These are phyloP conservation scores for Patiria pectinifera DNA, from an alignment of 53 echinoderm and acorn worm species.

Conservation along the genomic window DNA sequence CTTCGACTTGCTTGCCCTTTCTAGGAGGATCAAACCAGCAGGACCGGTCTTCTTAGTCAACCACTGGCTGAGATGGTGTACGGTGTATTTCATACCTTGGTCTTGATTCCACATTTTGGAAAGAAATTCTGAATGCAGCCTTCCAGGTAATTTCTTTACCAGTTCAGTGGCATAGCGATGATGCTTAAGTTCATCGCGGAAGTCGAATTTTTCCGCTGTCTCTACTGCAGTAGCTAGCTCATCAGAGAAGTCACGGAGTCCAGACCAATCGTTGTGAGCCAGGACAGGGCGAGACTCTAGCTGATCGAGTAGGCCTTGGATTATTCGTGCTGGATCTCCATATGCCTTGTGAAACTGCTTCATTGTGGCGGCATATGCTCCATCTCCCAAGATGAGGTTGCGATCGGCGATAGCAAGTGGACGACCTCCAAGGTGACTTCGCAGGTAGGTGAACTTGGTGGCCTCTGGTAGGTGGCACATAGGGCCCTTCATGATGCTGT, in stretches of 20 bases:
- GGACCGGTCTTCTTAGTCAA: not conserved
- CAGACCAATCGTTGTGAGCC: conserved; percentile 38
- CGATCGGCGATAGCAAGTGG: conserved; percentile 21
- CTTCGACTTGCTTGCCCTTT: too few species aligned
- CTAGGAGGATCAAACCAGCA: too few species aligned
- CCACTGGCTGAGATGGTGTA: conserved; percentile 14
- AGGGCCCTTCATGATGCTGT: conserved; percentile 16
- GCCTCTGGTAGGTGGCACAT: conserved; percentile 23
- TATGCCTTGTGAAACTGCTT: conserved; percentile 34
- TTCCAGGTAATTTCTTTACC: conserved; percentile 43
- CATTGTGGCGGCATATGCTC: conserved; percentile 1
- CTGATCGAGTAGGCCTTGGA: conserved; percentile 41
- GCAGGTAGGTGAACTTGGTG: conserved; percentile 16
- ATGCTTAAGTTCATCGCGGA: conserved; percentile 25
- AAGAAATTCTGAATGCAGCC: conserved; percentile 40
- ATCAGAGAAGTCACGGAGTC: conserved; percentile 38
- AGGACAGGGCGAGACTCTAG: conserved; percentile 22
- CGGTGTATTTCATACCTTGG: conserved; percentile 27
- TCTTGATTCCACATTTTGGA: conserved; percentile 29
- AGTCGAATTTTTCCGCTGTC: conserved; percentile 5
- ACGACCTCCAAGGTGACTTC: conserved; percentile 18
- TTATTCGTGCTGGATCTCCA: conserved; percentile 34
- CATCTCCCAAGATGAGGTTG: conserved; percentile 17
- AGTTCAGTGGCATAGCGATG: conserved; percentile 48
- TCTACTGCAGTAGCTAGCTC: conserved; percentile 32